Conservation (phyloP, 2,797 vertebrate species). For the Bovichtus diacanthus region DNA sequence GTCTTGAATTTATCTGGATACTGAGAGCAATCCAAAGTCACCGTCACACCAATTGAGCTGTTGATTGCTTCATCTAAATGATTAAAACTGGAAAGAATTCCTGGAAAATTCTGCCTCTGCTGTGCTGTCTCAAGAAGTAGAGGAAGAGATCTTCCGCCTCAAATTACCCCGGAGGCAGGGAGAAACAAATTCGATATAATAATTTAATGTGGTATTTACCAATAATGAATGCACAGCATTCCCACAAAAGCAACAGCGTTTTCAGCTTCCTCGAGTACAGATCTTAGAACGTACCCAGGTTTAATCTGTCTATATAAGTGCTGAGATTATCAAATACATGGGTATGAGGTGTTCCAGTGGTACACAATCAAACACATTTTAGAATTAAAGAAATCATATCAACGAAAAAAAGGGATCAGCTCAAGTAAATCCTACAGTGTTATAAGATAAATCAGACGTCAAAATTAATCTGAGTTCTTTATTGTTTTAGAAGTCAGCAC, state of each 20-base stretch:
- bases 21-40: slow-evolving; percentile 70
- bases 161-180: slow-evolving; percentile 11
- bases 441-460: slow-evolving; percentile 65
- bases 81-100: slow-evolving; percentile 66
- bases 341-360: slow-evolving; percentile 15
- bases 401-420: slow-evolving; percentile 30
- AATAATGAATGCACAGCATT: slow-evolving; percentile 21
- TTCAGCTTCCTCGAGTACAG: slow-evolving; percentile 10
- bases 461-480: slow-evolving; percentile 54
- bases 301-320: slow-evolving; percentile 29
- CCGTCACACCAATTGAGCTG: slow-evolving; percentile 68
- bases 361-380: slow-evolving; percentile 30
- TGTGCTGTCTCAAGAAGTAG: slow-evolving; percentile 14
- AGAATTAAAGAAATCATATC: slow-evolving; percentile 39
- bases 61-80: slow-evolving; percentile 76
- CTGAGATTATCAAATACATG: slow-evolving; percentile 26
- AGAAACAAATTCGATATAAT: slow-evolving; percentile 37
- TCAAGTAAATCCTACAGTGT: slow-evolving; percentile 41
- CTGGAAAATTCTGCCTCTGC: slow-evolving; percentile 40
- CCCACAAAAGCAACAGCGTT: slow-evolving; percentile 9
- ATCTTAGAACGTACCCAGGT: slow-evolving; percentile 18
- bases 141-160: slow-evolving; percentile 12
- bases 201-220: slow-evolving; percentile 33
- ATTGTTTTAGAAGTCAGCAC: slow-evolving; percentile 49
- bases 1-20: slow-evolving; percentile 54